Evolutionary conservation across 2,797 vertebrate species (phyloP).

Genomic region (Anguilla anguilla): DNA sequence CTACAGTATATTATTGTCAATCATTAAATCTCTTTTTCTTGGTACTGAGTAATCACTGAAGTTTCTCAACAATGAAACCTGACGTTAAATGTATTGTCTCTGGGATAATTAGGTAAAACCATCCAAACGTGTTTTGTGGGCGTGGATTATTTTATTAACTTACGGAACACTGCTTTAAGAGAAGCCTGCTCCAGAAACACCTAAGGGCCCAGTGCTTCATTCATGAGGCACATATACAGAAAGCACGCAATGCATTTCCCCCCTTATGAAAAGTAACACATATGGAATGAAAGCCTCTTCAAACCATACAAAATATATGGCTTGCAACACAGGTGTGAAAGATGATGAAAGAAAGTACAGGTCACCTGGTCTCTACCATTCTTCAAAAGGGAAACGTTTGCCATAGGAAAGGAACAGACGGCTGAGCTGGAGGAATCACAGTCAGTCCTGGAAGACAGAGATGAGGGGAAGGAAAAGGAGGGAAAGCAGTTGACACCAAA

Average conservation of each 20-base stretch:
- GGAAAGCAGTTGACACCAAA: not conserved
- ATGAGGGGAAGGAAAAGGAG: not conserved
- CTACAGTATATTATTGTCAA: not conserved
- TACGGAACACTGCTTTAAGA: not conserved
- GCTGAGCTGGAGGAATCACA: constrained; percentile 68
- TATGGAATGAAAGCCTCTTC: too few relatives aligned
- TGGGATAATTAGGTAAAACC: not conserved
- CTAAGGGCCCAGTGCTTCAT: not conserved
- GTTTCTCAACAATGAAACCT: not conserved
- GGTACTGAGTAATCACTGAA: not conserved
- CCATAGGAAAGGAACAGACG: constrained; percentile 86
- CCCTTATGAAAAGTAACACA: too few relatives aligned
- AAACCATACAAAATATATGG: not conserved
- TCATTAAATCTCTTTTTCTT: not conserved
- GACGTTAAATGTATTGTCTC: not conserved
- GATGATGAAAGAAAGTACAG: not conserved
- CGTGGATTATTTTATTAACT: not conserved
- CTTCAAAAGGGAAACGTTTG: constrained; percentile 87
- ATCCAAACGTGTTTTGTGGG: not conserved
- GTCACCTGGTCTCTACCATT: constrained; percentile 78
- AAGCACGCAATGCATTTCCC: too few relatives aligned
- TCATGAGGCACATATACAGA: too few relatives aligned
- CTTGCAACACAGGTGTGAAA: not conserved
- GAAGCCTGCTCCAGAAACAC: not conserved
- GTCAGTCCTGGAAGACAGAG: constrained; percentile 67